phyloP scores from a whole-genome alignment of 2,113 vertebrate species.

The Semnornis frantzii region DNA sequence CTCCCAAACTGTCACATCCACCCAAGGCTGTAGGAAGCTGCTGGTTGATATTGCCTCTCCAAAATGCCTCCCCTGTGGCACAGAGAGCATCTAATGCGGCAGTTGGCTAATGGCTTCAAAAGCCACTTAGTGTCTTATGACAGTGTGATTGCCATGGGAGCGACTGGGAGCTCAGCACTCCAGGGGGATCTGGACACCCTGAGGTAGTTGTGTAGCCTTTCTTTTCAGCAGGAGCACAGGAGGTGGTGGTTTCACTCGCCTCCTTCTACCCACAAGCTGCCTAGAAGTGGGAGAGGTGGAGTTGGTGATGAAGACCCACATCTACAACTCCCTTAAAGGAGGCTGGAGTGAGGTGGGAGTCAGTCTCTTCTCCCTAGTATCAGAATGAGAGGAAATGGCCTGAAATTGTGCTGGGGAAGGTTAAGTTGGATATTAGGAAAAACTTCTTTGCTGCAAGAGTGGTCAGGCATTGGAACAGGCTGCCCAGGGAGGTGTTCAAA shows the following conservation, averaged over 20 bases:
- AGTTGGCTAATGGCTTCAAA: not conserved
- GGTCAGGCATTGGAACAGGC: too few relatives aligned
- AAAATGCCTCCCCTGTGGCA: not conserved
- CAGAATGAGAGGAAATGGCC: too few relatives aligned
- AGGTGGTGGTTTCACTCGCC: not conserved
- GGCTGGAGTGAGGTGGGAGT: too few relatives aligned
- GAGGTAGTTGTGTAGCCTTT: not conserved
- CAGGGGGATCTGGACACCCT: not conserved
- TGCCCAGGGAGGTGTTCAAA: too few relatives aligned
- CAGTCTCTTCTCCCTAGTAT: too few relatives aligned
- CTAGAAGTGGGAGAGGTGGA: too few relatives aligned
- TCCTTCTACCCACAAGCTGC: not conserved
- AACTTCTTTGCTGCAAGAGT: too few relatives aligned
- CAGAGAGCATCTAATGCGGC: not conserved
- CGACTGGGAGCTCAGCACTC: not conserved
- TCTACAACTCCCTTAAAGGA: too few relatives aligned
- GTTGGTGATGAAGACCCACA: too few relatives aligned
- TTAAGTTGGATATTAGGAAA: too few relatives aligned
- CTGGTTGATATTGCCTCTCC: not conserved
- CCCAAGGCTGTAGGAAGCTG: not conserved
- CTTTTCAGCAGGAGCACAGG: not conserved
- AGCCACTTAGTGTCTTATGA: not conserved
- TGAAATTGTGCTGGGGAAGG: too few relatives aligned
- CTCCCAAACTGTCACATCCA: too few relatives aligned
- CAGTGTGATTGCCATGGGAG: not conserved